These are phyloP conservation scores for Proales similis DNA, from an alignment of 1,140 invertebrate genomes.

Conservation along the genomic window DNA sequence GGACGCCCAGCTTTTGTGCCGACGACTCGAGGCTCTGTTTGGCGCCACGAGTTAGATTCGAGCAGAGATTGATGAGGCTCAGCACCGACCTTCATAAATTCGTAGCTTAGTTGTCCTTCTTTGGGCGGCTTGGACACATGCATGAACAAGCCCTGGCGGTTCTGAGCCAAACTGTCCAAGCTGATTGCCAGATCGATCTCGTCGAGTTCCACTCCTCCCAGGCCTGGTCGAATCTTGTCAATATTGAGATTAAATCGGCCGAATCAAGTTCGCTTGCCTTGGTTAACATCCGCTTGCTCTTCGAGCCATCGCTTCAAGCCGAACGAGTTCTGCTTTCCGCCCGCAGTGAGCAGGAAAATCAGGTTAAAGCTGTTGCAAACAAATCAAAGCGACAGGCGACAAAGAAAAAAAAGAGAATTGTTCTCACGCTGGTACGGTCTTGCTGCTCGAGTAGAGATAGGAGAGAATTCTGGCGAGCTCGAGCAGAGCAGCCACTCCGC, in stretches of 20 bases:
- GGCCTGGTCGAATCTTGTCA: background rate
- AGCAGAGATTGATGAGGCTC: background rate
- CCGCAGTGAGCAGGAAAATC: constrained; percentile 80
- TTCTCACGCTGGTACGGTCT: constrained; percentile 65
- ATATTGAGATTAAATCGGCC: constrained; percentile 12
- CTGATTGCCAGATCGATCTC: constrained; percentile 78
- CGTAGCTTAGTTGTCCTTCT: constrained; percentile 60
- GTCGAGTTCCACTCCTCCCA: constrained; percentile 54
- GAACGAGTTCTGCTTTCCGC: constrained; percentile 88
- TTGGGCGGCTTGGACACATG: constrained; percentile 94
- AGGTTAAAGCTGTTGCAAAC: constrained; percentile 62
- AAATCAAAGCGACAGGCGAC: constrained; percentile 3
- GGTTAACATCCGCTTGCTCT: constrained; percentile 70
- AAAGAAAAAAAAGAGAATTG: constrained; percentile 1
- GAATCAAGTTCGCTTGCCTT: constrained; percentile 58
- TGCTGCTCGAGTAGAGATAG: constrained; percentile 71
- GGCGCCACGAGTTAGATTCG: background rate
- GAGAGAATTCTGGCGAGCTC: constrained; percentile 83
- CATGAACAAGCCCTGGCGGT: constrained; percentile 59
- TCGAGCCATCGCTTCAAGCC: constrained; percentile 93
- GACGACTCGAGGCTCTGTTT: background rate
- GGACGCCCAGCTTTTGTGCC: constrained; percentile 48
- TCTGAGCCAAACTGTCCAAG: constrained; percentile 71
- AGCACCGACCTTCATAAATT: constrained; percentile 37
- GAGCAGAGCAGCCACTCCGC: constrained; percentile 77